These are phyloP conservation scores for Euspilapteryx auroguttella DNA, from an alignment of 2,888 invertebrate species.

Conservation along the genomic window DNA sequence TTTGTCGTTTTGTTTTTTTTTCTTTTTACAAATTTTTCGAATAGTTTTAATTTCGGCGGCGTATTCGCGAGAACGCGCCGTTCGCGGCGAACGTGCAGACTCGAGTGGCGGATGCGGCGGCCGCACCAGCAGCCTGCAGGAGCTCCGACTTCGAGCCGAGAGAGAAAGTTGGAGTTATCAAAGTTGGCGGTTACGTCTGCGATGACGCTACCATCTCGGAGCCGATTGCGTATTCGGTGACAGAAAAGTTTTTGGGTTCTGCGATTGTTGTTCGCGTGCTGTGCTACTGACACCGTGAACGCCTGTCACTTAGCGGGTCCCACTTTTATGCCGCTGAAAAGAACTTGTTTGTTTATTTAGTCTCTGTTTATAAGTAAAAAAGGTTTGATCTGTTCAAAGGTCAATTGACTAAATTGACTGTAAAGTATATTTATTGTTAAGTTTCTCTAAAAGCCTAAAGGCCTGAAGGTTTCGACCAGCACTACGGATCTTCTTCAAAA, in stretches of 20 bases:
- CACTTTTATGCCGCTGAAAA: too few relatives aligned
- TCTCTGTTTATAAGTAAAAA: too few relatives aligned
- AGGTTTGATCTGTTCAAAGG: too few relatives aligned
- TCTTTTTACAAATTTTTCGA: constrained; percentile 16
- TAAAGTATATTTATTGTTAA: too few relatives aligned
- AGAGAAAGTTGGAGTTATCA: constrained; percentile 57
- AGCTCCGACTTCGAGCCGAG: constrained; percentile 18
- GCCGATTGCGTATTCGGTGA: constrained; percentile 52
- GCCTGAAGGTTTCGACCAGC: too few relatives aligned
- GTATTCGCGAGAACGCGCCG: constrained; percentile 30
- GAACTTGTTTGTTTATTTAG: too few relatives aligned
- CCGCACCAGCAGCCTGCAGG: constrained; percentile 1
- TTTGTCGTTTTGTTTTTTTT: not conserved
- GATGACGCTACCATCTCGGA: constrained; percentile 47
- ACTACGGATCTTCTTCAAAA: too few relatives aligned
- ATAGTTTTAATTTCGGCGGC: constrained; percentile 14
- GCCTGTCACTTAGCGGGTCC: too few relatives aligned
- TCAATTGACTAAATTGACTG: too few relatives aligned
- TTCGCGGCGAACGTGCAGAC: constrained; percentile 33
- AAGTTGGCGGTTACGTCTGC: constrained; percentile 50
- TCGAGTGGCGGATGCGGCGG: constrained; percentile 28
- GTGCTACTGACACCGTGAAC: constrained; percentile 52
- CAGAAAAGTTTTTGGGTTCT: constrained; percentile 41
- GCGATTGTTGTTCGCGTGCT: constrained; percentile 24
- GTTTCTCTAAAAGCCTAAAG: too few relatives aligned